Conservation (phyloP, 2,797 vertebrate genomes). For the Lemur catta region DNA sequence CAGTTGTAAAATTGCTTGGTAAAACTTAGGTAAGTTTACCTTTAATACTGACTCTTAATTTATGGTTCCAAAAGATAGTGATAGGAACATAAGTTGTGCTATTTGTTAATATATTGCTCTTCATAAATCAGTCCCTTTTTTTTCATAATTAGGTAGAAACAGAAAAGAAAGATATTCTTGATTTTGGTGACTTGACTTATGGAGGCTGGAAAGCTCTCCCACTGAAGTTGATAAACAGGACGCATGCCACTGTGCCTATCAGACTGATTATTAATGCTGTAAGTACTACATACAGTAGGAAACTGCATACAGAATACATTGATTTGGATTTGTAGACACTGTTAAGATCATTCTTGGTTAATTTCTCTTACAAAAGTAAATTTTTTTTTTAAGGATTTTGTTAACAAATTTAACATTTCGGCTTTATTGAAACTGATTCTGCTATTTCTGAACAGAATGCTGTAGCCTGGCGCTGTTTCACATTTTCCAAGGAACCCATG, state of each 20-base stretch:
- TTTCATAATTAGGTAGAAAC: slow-evolving; percentile 88
- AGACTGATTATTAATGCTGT: slow-evolving; percentile 96
- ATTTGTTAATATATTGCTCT: slow-evolving; percentile 21
- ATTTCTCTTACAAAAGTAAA: background rate
- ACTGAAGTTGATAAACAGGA: slow-evolving; percentile 92
- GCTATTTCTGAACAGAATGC: slow-evolving; percentile 87
- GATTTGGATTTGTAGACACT: background rate
- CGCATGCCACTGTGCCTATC: slow-evolving; percentile 91
- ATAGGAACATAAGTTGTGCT: background rate
- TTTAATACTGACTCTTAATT: slow-evolving; percentile 5
- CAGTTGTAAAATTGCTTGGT: background rate
- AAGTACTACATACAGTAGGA: slow-evolving; percentile 81
- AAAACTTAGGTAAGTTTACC: background rate
- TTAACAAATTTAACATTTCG: background rate
- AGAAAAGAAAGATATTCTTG: slow-evolving; percentile 86
- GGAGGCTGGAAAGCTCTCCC: slow-evolving; percentile 92
- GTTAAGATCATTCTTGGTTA: background rate
- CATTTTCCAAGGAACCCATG: slow-evolving; percentile 91
- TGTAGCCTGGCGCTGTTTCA: slow-evolving; percentile 94
- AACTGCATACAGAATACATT: background rate
- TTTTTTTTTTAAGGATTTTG: background rate
- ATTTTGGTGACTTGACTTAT: slow-evolving; percentile 93
- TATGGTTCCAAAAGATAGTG: background rate
- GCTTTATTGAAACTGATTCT: background rate
- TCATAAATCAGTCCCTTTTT: background rate